These are phyloP conservation scores for Platycercus adscitus DNA, from an alignment of 2,113 vertebrate genomes.

Conservation along the genomic window DNA sequence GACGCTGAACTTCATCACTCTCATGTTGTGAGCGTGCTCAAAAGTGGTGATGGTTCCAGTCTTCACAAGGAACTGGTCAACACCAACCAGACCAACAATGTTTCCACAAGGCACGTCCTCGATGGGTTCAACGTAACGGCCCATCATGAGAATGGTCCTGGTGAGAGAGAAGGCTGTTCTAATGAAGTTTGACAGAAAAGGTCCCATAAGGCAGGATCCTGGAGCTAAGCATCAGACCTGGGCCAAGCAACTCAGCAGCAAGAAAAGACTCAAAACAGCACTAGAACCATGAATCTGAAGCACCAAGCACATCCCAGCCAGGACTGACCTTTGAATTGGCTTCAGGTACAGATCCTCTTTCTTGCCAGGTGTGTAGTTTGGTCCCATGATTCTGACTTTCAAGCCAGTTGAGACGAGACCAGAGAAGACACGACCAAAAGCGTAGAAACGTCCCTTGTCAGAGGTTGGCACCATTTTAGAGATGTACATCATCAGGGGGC, in stretches of 20 bases:
- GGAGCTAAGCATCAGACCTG: neutral
- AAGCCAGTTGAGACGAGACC: slow-evolving; percentile 89
- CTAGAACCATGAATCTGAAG: too few relatives aligned
- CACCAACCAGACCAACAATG: slow-evolving; percentile 94
- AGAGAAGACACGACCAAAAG: slow-evolving; percentile 95
- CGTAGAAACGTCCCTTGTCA: slow-evolving; percentile 96
- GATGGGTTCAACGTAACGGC: slow-evolving; percentile 91
- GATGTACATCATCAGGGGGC: slow-evolving; percentile 96
- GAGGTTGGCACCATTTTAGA: slow-evolving; percentile 98
- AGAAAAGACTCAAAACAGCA: neutral
- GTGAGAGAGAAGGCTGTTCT: rapidly evolving
- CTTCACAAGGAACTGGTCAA: slow-evolving; percentile 95
- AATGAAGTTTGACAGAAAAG: neutral
- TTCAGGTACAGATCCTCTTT: slow-evolving; percentile 95
- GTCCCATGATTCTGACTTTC: slow-evolving; percentile 97
- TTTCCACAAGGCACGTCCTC: slow-evolving; percentile 97
- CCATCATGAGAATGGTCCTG: slow-evolving; percentile 99
- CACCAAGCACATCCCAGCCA: neutral
- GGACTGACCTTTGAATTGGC: slow-evolving; percentile 92
- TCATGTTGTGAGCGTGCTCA: slow-evolving; percentile 94
- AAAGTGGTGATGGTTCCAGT: slow-evolving; percentile 96
- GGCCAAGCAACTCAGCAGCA: rapidly evolving
- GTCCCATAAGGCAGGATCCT: neutral
- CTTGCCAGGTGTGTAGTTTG: slow-evolving; percentile 94
- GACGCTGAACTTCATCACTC: slow-evolving; percentile 97